Evolutionary conservation across 2,797 vertebrate genomes (phyloP).

Genomic region (Microctenopoma lineatum): DNA sequence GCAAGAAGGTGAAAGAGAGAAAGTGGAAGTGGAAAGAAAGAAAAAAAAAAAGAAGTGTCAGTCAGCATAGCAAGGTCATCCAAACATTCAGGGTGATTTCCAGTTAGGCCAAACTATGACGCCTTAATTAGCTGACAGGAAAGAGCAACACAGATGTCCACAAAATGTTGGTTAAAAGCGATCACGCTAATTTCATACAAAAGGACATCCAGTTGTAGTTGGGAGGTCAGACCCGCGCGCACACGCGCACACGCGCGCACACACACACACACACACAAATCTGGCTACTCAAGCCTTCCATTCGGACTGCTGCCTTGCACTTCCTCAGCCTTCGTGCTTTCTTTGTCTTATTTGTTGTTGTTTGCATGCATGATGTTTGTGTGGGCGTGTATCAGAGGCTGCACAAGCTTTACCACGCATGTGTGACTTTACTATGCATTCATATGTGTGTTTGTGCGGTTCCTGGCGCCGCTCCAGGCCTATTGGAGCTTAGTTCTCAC

Average conservation of each 20-base stretch:
- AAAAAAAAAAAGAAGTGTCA: conserved; percentile 35
- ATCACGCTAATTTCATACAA: conserved; percentile 58
- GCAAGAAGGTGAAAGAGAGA: conserved; percentile 21
- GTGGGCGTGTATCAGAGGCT: conserved; percentile 43
- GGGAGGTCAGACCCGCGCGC: conserved; percentile 41
- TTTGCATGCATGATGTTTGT: conserved; percentile 51
- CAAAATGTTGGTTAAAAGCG: conserved; percentile 43
- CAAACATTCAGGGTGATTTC: conserved; percentile 46
- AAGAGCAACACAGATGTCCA: conserved; percentile 41
- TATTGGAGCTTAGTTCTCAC: conserved; percentile 77
- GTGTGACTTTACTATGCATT: conserved; percentile 50
- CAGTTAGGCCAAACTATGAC: conserved; percentile 36
- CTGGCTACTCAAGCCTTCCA: conserved; percentile 33
- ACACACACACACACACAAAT: conserved; percentile 7
- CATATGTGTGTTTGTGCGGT: conserved; percentile 25
- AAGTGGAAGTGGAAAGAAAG: background rate
- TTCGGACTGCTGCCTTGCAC: conserved; percentile 54
- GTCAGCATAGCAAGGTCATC: conserved; percentile 36
- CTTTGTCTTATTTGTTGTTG: conserved; percentile 59
- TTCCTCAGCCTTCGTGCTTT: conserved; percentile 52
- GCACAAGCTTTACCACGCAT: conserved; percentile 45
- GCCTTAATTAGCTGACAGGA: conserved; percentile 44
- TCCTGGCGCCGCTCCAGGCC: conserved; percentile 74
- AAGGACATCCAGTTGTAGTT: conserved; percentile 38
- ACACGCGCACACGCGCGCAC: background rate